Evolutionary conservation across 2,797 vertebrate genomes (phyloP).

Genomic region (Dromococcyx pavoninus): DNA sequence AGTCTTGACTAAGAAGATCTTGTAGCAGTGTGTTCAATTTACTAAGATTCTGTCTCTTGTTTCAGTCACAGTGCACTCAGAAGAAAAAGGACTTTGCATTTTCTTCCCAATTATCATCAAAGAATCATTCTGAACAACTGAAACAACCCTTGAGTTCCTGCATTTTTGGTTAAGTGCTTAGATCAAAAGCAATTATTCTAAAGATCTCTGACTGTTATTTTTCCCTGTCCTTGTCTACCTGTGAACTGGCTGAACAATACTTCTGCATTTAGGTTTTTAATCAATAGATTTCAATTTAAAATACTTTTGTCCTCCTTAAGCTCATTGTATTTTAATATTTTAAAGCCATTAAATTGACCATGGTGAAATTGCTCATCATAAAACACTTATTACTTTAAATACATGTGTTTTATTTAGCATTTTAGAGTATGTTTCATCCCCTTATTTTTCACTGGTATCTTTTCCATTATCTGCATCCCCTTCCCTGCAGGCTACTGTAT

Average conservation of each 20-base stretch:
- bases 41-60: background rate
- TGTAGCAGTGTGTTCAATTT: background rate
- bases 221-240: background rate
- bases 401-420: conserved; percentile 23
- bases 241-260: background rate
- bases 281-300: conserved; percentile 46
- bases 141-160: background rate
- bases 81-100: background rate
- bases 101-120: background rate
- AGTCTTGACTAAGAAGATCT: background rate
- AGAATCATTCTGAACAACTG: background rate
- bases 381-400: conserved; percentile 45
- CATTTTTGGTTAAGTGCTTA: conserved; percentile 11
- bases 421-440: conserved; percentile 5
- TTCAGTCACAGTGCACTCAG: background rate
- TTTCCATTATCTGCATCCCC: background rate
- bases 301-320: background rate
- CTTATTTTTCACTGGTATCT: background rate
- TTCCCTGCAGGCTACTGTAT: background rate
- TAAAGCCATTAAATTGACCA: conserved; percentile 26
- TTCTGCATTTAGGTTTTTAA: conserved; percentile 8
- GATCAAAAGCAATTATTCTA: background rate
- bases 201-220: background rate
- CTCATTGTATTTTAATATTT: conserved; percentile 42
- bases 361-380: conserved; percentile 14